Evolutionary conservation across 1,140 invertebrate genomes (phyloP).

Genomic region (Anagrus nilaparvatae): DNA sequence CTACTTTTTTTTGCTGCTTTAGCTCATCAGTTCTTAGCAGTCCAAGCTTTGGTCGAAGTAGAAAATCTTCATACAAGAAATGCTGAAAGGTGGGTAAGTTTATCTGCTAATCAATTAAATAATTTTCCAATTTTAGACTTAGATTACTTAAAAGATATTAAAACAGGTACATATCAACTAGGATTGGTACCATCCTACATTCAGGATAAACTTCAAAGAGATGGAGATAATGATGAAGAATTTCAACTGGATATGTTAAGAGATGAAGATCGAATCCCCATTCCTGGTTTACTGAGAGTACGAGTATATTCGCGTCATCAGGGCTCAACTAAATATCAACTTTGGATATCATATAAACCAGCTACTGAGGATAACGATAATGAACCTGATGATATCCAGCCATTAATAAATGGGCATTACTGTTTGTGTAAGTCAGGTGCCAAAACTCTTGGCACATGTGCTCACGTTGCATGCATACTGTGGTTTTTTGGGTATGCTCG

Average conservation of each 20-base stretch:
- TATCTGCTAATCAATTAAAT: not conserved
- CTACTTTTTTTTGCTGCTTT: conserved; percentile 1
- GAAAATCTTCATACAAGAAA: not conserved
- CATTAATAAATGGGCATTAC: conserved; percentile 3
- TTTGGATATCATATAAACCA: conserved; percentile 1
- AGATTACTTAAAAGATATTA: conserved; percentile 5
- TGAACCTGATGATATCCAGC: too few species aligned
- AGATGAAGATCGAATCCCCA: not conserved
- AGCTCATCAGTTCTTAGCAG: too few species aligned
- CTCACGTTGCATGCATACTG: not conserved
- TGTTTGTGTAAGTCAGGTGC: conserved; percentile 4
- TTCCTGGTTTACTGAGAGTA: conserved; percentile 1
- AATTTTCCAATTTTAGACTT: conserved; percentile 1
- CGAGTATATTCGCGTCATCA: not conserved
- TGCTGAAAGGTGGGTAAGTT: not conserved
- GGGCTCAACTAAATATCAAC: not conserved
- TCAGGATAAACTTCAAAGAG: conserved; percentile 1
- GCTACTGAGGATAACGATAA: not conserved
- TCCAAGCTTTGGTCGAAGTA: not conserved
- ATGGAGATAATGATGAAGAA: conserved; percentile 1
- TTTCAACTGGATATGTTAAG: not conserved
- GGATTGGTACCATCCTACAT: not conserved
- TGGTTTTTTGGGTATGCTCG: conserved; percentile 3
- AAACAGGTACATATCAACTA: not conserved
- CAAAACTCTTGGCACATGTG: not conserved